Evolutionary conservation across 2,888 invertebrate species (phyloP).

Genomic region (Parasteatoda lunata): DNA sequence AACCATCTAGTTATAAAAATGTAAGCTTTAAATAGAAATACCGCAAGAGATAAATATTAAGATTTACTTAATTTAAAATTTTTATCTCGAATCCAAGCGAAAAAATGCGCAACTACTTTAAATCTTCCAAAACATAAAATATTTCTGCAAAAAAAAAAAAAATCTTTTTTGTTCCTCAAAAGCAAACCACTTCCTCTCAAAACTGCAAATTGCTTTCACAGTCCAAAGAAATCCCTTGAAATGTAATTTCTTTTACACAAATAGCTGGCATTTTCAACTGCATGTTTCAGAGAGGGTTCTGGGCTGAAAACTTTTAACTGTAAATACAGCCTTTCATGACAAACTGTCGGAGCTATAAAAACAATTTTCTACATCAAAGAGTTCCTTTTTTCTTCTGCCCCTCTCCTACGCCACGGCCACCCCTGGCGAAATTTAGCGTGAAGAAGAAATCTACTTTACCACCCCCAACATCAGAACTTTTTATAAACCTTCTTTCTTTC

Average conservation of each 20-base stretch:
- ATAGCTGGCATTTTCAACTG: constrained; percentile 8
- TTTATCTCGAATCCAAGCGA: not conserved
- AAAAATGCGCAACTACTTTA: not conserved
- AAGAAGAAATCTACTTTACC: constrained; percentile 1
- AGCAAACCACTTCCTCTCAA: not conserved
- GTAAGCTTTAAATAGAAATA: no score
- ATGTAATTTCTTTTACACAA: constrained; percentile 26
- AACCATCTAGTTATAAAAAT: no score
- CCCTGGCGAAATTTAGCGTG: not conserved
- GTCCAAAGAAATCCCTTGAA: constrained; percentile 8
- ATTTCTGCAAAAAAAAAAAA: no score
- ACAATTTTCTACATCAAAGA: constrained; percentile 60
- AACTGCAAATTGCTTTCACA: constrained; percentile 17
- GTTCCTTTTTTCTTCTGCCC: constrained; percentile 15
- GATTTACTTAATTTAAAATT: no score
- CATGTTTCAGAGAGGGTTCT: not conserved
- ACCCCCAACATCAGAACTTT: not conserved
- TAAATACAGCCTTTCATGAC: constrained; percentile 27
- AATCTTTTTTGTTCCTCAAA: no score
- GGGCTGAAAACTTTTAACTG: constrained; percentile 37
- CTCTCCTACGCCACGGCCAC: not conserved
- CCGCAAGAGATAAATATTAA: no score
- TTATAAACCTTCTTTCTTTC: not conserved
- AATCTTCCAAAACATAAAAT: not conserved
- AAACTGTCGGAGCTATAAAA: constrained; percentile 59